A percentile compares a stretch with the other conserved stretches of the same genome.
phyloP scores from a whole-genome alignment of 2,113 vertebrate genomes.

The Montifringilla adamsi region DNA sequence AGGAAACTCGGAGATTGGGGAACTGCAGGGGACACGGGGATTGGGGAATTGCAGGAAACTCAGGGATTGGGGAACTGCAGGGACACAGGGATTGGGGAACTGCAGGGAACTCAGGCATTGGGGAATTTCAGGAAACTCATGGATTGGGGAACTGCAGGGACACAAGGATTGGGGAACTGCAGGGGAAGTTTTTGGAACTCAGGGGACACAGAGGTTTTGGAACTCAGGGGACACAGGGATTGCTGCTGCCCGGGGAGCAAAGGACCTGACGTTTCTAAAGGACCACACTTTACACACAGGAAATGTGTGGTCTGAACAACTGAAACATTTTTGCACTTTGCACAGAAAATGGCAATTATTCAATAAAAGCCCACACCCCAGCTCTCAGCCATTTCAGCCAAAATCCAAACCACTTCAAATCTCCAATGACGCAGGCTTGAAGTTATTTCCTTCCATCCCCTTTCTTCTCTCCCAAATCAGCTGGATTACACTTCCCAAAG shows the following conservation, averaged over 20 bases:
- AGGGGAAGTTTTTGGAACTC: no score
- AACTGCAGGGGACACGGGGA: background rate
- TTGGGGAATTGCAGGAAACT: background rate
- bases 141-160: background rate
- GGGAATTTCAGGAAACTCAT: background rate
- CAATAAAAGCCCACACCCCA: background rate
- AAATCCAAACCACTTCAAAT: background rate
- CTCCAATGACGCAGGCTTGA: background rate
- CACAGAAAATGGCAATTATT: background rate
- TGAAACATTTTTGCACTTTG: background rate
- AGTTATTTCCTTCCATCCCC: background rate
- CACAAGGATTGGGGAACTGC: background rate
- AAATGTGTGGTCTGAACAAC: background rate
- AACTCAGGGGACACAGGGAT: background rate
- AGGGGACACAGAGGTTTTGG: background rate
- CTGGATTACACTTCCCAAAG: background rate
- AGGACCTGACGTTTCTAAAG: fast-evolving
- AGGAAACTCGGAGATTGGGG: background rate
- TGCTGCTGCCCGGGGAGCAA: background rate
- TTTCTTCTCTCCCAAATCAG: background rate
- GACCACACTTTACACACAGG: fast-evolving
- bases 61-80: background rate
- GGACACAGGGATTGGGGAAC: background rate
- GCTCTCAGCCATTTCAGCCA: background rate
- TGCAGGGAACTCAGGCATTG: background rate